Conservation (phyloP, 2,113 vertebrate species). For the Zosterops hypoxanthus region DNA sequence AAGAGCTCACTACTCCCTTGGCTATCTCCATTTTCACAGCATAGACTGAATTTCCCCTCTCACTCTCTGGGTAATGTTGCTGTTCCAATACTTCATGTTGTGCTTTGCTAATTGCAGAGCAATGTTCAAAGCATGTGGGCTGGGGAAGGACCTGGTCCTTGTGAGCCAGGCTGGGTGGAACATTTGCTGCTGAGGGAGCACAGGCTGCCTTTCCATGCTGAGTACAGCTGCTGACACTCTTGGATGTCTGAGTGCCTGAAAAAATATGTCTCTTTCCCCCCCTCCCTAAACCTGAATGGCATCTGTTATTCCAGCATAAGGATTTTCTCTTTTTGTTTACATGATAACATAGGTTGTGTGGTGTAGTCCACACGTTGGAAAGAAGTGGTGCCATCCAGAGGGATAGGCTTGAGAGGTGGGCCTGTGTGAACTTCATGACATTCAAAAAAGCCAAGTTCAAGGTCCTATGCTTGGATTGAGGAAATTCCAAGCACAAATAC, state of each 20-base stretch:
- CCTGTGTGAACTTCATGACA: background rate
- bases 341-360: background rate
- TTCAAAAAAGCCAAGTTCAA: background rate
- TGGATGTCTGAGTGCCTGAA: background rate
- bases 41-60: background rate
- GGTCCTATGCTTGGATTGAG: background rate
- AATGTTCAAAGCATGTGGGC: accelerated
- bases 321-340: background rate
- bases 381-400: background rate
- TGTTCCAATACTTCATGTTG: background rate
- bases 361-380: accelerated
- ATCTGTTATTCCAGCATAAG: background rate
- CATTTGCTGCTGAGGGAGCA: background rate
- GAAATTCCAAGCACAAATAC: background rate
- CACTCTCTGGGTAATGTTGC: background rate
- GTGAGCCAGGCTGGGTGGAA: background rate
- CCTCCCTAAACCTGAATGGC: background rate
- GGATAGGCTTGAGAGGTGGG: background rate
- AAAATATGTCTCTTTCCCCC: background rate
- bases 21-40: background rate
- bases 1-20: background rate
- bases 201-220: background rate
- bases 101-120: background rate
- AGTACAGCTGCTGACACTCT: background rate
- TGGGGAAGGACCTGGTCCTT: background rate